phyloP scores from a whole-genome alignment of 2,113 vertebrate genomes.

The Alaudala cheleensis region DNA sequence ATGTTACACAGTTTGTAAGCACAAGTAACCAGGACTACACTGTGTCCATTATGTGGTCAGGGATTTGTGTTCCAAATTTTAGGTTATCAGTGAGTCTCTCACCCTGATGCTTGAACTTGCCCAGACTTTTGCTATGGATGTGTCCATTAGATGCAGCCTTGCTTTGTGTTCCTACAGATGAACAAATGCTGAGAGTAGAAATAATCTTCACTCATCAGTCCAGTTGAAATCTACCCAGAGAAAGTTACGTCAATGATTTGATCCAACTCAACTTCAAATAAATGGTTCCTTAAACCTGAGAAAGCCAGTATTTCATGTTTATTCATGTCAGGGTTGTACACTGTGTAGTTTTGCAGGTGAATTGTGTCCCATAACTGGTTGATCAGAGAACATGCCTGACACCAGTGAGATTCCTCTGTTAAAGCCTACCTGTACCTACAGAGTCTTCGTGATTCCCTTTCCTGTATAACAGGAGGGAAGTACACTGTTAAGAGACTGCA shows the following conservation, averaged over 20 bases:
- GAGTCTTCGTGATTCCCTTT: neutral
- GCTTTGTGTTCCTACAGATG: neutral
- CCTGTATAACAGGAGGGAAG: neutral
- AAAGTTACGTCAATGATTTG: neutral
- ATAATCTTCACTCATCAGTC: neutral
- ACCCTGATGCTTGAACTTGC: neutral
- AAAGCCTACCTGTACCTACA: neutral
- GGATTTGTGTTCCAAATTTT: neutral
- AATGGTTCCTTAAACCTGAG: neutral
- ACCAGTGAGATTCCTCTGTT: neutral
- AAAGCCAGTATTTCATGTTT: neutral
- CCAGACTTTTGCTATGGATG: neutral
- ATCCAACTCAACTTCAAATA: neutral
- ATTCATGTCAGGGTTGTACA: neutral
- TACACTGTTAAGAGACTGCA: neutral
- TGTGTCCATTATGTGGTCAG: neutral
- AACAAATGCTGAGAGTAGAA: neutral
- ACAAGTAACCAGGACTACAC: neutral
- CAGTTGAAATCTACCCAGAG: neutral
- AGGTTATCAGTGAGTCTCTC: neutral
- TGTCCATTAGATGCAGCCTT: neutral
- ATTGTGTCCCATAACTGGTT: neutral
- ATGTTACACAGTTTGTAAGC: fast-evolving
- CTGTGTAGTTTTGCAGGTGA: neutral
- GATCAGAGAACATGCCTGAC: neutral